Percentiles rank a stretch among this genome's conserved stretches.
Conservation (phyloP, 2,888 invertebrate genomes). For the Invenusta paracnida region DNA sequence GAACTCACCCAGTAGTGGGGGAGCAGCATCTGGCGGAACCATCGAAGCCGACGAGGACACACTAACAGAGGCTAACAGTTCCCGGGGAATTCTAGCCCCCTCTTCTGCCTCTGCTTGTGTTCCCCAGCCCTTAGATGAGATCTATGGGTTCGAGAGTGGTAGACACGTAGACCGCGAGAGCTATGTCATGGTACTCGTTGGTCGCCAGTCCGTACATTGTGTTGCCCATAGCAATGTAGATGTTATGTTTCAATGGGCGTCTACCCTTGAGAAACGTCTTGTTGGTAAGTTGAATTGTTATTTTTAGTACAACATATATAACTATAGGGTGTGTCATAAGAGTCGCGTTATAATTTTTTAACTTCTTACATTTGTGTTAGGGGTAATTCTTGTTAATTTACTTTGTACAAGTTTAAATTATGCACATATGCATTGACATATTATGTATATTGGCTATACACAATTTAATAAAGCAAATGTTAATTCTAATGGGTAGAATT, state of each 20-base stretch:
- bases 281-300: slow-evolving; percentile 20
- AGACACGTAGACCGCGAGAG: slow-evolving; percentile 33
- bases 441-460: too few species aligned
- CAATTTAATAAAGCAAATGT: too few species aligned
- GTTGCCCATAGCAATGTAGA: slow-evolving; percentile 32
- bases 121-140: slow-evolving; percentile 18
- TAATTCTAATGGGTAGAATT: too few species aligned
- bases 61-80: slow-evolving; percentile 5
- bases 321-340: too few species aligned
- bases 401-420: too few species aligned
- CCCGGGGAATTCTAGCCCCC: neutral
- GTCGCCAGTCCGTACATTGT: slow-evolving; percentile 20
- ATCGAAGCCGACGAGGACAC: slow-evolving; percentile 4
- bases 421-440: too few species aligned
- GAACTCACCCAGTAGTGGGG: neutral
- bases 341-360: too few species aligned
- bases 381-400: too few species aligned
- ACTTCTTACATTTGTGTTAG: too few species aligned
- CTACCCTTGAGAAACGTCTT: neutral
- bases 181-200: slow-evolving; percentile 34
- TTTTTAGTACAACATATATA: too few species aligned
- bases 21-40: neutral
- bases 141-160: slow-evolving; percentile 34
- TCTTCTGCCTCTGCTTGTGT: neutral
- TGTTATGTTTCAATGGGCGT: slow-evolving; percentile 36